These are phyloP conservation scores for Colinus virginianus DNA, from an alignment of 2,113 vertebrate species.

Conservation along the genomic window DNA sequence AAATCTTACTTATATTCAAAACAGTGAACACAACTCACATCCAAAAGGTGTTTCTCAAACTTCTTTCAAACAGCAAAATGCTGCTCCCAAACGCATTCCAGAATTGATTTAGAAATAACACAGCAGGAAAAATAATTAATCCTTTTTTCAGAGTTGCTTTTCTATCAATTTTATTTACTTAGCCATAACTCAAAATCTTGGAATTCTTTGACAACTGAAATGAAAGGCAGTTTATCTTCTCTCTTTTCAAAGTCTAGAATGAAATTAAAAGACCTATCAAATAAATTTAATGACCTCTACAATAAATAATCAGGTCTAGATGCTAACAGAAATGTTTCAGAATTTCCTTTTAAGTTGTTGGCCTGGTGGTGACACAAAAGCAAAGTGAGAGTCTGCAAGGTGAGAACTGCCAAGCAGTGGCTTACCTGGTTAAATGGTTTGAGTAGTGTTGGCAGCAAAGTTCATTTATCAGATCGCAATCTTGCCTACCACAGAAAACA, in stretches of 20 bases:
- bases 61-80: background rate
- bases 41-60: background rate
- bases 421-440: constrained; percentile 76
- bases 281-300: background rate
- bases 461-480: constrained; percentile 85
- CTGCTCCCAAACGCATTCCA: background rate
- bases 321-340: background rate
- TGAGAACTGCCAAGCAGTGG: background rate
- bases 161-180: background rate
- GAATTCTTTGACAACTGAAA: background rate
- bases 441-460: constrained; percentile 85
- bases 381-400: background rate
- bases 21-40: background rate
- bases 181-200: background rate
- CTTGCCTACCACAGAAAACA: constrained; percentile 67
- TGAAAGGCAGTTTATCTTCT: background rate
- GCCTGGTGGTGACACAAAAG: background rate
- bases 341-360: background rate
- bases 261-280: background rate
- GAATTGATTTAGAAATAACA: background rate
- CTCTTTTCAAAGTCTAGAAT: background rate
- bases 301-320: background rate
- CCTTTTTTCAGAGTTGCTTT: background rate
- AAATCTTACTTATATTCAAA: background rate
- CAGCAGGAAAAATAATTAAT: background rate